These are phyloP conservation scores for Nyctibius bracteatus DNA, from an alignment of 2,113 vertebrate genomes.

Conservation along the genomic window DNA sequence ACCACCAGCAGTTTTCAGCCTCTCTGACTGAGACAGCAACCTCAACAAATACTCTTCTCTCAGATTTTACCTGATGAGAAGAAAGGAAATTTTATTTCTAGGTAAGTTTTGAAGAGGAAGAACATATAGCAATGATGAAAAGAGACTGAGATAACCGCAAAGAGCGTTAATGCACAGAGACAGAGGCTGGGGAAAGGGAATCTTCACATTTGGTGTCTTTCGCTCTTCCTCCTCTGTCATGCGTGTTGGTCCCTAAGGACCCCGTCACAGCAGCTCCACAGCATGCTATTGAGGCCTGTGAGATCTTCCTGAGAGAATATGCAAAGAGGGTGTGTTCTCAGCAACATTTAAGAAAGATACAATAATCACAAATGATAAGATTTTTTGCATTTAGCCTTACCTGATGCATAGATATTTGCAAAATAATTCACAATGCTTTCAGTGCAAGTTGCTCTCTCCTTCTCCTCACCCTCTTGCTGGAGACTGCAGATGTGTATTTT, in stretches of 20 bases:
- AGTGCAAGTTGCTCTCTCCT: background rate
- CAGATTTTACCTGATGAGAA: background rate
- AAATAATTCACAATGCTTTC: background rate
- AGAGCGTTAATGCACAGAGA: background rate
- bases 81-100: background rate
- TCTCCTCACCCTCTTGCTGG: background rate
- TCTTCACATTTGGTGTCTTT: background rate
- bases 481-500: background rate
- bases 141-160: background rate
- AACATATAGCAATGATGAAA: background rate
- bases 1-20: background rate
- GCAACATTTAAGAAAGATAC: background rate
- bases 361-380: background rate
- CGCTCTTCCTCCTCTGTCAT: background rate
- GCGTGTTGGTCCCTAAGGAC: background rate
- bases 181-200: background rate
- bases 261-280: background rate
- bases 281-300: background rate
- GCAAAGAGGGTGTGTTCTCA: background rate
- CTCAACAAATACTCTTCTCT: background rate
- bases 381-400: background rate
- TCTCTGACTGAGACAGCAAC: background rate
- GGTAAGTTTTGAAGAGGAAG: background rate
- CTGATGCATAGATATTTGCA: conserved; percentile 5
- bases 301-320: background rate